Evolutionary conservation across 2,888 invertebrate species (phyloP).

Genomic region (Incurvaria masculella): DNA sequence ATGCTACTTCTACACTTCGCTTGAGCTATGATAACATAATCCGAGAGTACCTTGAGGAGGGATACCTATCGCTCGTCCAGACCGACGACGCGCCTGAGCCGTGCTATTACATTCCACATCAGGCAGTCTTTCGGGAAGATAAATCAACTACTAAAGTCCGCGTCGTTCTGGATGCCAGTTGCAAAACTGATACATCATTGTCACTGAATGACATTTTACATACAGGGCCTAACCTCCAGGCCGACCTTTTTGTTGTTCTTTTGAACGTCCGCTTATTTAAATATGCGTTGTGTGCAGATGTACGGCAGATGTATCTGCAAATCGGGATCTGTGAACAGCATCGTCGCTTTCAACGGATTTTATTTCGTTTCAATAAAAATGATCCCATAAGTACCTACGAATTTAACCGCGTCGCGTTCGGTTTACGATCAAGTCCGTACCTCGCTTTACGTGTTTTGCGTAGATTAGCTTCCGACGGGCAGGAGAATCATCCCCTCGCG

Average conservation of each 20-base stretch:
- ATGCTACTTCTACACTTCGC: not conserved
- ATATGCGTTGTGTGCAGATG: not conserved
- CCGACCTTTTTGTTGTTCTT: not conserved
- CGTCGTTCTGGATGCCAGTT: constrained; percentile 2
- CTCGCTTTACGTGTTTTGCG: not conserved
- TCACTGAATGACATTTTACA: constrained; percentile 4
- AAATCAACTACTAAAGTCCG: not conserved
- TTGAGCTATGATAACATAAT: not conserved
- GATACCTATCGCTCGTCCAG: not conserved
- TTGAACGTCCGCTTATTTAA: not conserved
- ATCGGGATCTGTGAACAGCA: not conserved
- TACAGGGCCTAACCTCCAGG: not conserved
- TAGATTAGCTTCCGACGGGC: not conserved
- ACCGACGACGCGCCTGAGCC: not conserved
- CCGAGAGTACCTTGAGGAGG: not conserved
- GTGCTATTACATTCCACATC: constrained; percentile 1
- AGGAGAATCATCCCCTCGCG: not conserved
- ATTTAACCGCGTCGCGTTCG: constrained; percentile 1
- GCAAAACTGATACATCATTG: not conserved
- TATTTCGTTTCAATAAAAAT: not conserved
- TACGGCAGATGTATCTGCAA: not conserved
- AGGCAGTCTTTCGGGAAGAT: not conserved
- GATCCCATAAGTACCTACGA: constrained; percentile 1
- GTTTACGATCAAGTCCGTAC: not conserved
- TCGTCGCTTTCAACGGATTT: constrained; percentile 1